phyloP scores from a whole-genome alignment of 1,140 invertebrate species.

The Sarcophaga peregrina region DNA sequence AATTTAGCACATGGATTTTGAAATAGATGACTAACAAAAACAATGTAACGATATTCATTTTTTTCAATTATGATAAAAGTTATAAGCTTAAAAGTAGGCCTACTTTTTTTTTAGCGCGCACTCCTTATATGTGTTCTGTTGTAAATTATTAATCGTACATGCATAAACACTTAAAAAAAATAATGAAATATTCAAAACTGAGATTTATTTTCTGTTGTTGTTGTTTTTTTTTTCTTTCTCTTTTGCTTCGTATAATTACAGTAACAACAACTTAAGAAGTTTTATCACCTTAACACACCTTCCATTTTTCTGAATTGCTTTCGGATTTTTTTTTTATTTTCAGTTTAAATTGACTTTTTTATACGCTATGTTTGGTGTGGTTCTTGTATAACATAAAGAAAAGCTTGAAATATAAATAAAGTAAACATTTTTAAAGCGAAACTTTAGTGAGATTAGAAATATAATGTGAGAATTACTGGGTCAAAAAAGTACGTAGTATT shows the following conservation, averaged over 20 bases:
- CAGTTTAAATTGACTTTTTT: not conserved
- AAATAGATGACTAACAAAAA: too few species aligned
- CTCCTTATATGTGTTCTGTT: conserved; percentile 40
- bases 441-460: too few species aligned
- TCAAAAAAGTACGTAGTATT: too few species aligned
- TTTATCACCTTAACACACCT: conserved; percentile 21
- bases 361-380: not conserved
- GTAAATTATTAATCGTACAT: conserved; percentile 42
- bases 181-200: not conserved
- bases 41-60: too few species aligned
- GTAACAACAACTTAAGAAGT: not conserved
- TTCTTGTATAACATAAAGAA: too few species aligned
- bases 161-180: conserved; percentile 36
- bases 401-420: too few species aligned
- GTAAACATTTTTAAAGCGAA: too few species aligned
- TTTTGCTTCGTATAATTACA: not conserved
- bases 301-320: not conserved
- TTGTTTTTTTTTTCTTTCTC: not conserved
- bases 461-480: too few species aligned
- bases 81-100: too few species aligned
- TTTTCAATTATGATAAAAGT: too few species aligned
- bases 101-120: too few species aligned
- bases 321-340: not conserved
- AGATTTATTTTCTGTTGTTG: not conserved
- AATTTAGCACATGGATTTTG: too few species aligned